Evolutionary conservation across 2,113 vertebrate genomes (phyloP).

Genomic region (Tragelaphus strepsiceros): DNA sequence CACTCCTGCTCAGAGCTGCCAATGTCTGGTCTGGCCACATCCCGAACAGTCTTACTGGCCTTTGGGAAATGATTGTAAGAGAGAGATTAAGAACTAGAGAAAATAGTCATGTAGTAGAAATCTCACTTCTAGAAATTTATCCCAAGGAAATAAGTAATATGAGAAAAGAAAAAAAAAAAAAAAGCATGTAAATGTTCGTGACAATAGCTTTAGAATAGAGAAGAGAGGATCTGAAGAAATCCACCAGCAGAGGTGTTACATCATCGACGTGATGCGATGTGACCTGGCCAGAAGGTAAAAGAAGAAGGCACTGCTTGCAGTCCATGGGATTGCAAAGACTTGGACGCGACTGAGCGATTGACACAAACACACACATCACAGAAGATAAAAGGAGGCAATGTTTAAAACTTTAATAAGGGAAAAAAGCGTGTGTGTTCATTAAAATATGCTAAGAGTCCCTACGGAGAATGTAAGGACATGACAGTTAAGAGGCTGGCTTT

Average conservation of each 20-base stretch:
- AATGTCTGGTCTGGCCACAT: fast-evolving
- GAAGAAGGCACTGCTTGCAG: background rate
- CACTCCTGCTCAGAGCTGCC: fast-evolving
- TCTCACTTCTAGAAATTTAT: background rate
- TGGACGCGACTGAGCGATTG: background rate
- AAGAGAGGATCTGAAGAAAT: background rate
- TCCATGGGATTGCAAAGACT: background rate
- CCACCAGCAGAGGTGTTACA: fast-evolving
- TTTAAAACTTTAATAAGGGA: fast-evolving
- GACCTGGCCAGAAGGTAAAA: background rate
- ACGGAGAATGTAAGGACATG: fast-evolving
- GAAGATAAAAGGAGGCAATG: background rate
- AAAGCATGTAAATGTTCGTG: background rate
- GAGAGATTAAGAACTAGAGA: background rate
- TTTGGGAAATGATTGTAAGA: background rate
- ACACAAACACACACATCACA: background rate
- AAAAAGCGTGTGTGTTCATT: fast-evolving
- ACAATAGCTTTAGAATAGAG: background rate
- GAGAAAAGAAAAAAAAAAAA: background rate
- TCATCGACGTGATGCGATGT: fast-evolving
- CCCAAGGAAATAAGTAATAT: background rate
- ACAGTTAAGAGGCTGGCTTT: no score
- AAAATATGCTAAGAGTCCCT: fast-evolving
- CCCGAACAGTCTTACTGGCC: fast-evolving
- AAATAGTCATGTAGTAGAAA: background rate